phyloP scores from a whole-genome alignment of 1,140 invertebrate genomes.

The Panagrolaimus sp. region DNA sequence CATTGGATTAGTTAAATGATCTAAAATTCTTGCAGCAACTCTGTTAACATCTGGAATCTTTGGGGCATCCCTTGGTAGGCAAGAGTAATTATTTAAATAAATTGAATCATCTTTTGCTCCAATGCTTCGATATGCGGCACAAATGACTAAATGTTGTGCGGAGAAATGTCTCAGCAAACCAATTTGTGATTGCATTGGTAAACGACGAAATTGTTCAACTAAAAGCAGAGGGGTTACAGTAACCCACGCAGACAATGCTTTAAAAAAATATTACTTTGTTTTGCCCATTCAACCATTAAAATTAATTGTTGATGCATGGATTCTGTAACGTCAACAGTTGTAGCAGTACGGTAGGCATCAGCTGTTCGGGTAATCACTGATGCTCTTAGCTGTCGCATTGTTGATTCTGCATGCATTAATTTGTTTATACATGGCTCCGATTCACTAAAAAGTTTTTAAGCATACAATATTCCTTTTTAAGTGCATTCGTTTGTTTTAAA shows the following conservation, averaged over 20 bases:
- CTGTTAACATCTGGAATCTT: conserved; percentile 54
- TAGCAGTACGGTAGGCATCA: conserved; percentile 40
- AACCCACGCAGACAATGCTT: too few species aligned
- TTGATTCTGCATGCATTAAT: conserved; percentile 28
- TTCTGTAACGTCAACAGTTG: conserved; percentile 39
- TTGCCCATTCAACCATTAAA: conserved; percentile 92
- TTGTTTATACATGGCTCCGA: conserved; percentile 27
- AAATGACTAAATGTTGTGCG: conserved; percentile 52
- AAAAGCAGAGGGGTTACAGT: not conserved
- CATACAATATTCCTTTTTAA: too few species aligned
- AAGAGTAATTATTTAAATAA: conserved; percentile 51
- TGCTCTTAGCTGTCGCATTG: conserved; percentile 24
- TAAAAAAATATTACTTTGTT: conserved; percentile 61
- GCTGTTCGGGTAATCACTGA: conserved; percentile 46
- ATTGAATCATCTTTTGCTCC: conserved; percentile 36
- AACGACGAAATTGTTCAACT: conserved; percentile 82
- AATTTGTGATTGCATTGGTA: conserved; percentile 73
- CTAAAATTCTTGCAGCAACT: conserved; percentile 74
- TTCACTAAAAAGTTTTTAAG: conserved; percentile 2
- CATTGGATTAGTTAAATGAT: conserved; percentile 60
- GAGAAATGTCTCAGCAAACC: conserved; percentile 46
- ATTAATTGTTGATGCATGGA: conserved; percentile 70
- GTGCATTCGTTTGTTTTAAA: too few species aligned
- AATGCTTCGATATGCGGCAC: conserved; percentile 51
- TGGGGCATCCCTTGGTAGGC: conserved; percentile 44